Evolutionary conservation across 2,113 vertebrate genomes (phyloP).

Genomic region (Gopherus evgoodei): DNA sequence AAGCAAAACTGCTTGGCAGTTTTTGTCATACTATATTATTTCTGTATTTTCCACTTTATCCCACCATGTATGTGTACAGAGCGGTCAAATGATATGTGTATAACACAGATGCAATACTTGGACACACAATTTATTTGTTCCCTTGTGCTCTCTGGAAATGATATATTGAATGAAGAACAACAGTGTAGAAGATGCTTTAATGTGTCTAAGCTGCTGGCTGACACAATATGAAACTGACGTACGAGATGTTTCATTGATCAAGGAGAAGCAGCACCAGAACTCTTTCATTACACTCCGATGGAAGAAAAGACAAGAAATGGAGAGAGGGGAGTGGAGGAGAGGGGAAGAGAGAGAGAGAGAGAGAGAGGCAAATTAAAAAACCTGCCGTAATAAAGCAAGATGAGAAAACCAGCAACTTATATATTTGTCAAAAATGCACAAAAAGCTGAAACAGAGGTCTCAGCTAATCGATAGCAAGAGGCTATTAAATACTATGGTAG

Average conservation of each 20-base stretch:
- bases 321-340: background rate
- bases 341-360: background rate
- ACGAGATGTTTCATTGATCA: constrained; percentile 33
- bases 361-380: background rate
- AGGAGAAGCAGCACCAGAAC: constrained; percentile 24
- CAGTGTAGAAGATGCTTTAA: constrained; percentile 23
- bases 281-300: background rate
- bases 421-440: constrained; percentile 3
- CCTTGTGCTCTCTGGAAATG: background rate
- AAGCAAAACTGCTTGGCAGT: background rate
- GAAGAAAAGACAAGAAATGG: background rate
- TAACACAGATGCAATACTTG: background rate
- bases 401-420: background rate
- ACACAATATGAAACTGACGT: background rate
- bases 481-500: background rate
- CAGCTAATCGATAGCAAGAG: background rate
- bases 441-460: background rate
- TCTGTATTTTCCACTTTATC: background rate
- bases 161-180: constrained; percentile 62
- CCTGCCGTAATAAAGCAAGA: background rate
- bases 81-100: background rate
- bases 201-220: constrained; percentile 32
- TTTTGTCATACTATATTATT: background rate
- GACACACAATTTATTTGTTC: constrained; percentile 23
- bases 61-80: background rate